Base-by-base conservation (phyloP, 2,113 vertebrate species). In the Engystomops pustulosus region DNA sequence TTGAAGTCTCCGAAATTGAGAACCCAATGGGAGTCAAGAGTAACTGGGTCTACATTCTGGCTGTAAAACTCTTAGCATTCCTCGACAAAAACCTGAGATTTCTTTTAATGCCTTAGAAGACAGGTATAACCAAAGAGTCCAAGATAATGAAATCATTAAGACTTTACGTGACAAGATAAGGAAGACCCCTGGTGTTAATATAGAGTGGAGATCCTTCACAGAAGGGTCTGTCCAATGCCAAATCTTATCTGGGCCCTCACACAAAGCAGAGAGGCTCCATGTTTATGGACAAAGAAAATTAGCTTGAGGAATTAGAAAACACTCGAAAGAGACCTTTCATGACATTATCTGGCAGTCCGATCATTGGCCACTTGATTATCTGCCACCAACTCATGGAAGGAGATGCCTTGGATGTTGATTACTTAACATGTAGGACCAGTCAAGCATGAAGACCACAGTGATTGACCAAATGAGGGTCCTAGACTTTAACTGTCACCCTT, bases 281-380 rank as follows among this genome's bases (percentile, higher is more conserved):
- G 68, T 70, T 18, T 6, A 49, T n/a, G 0, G 0, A 32, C 78
- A 75, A 34, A 27, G 41, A 77, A 80, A 44, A 55, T 38, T 0
- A 51, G 32, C 81, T 68, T 80, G 72, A 41, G 0, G 0, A 79
- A 18, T 58, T 17, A 12, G 70, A 86, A 88, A 70, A 36, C 79
- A 79, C 85, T 81, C 1, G 86, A 89, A 90, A 91, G 85, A 85
- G 87, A 89, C 83, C 74, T n/a, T 84, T 45, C 83, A 86, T 79
- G 58, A 79, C 74, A 81, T 81, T 87, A 62, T 86, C 88, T 85
- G 60, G 17, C 36, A 41, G 58, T 81, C 68, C 87, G 86, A 60
- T 88, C 89, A 86, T 58, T 34, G 71, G 72, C 58, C 86, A 75
- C 86, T 87, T 7, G 34, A 88, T 87, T 88, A 89, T 86, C 84